Evolutionary conservation across 2,797 vertebrate species (phyloP), one percentile per base, ranked within the genome.

Genomic region (Artibeus jamaicensis): DNA sequence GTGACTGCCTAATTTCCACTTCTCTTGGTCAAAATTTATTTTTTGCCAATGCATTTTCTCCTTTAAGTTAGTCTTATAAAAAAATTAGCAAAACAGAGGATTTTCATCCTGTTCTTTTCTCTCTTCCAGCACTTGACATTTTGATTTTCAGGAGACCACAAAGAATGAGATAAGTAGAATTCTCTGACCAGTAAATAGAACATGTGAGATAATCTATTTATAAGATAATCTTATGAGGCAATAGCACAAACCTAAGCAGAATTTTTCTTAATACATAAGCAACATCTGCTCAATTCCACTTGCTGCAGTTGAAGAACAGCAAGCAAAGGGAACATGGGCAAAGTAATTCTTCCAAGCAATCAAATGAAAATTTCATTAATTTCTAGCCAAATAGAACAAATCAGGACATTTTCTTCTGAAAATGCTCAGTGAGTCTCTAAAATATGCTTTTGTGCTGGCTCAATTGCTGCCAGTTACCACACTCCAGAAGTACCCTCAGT

Each of bases 311-410:
- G 76, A 95, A 91, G 50, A 74, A 84, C 73, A 92, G 10, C 37
- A 88, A 97, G 22, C 46, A 68, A 77, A 92, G 10, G 53, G 46
- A 83, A 57, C 42, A 62, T 12, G 42, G 77, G 57, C 82, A 87
- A 67, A 78, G 29, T 42, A 53, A 48, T 78, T 93, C 34, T 71
- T 92, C 24, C 29, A 50, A 82, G 42, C 62, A 84, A 86, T 76
- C 50, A 76, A 44, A 59, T 14, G 34, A 70, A 42, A 62, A 18
- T 7, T 90, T 91, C 48, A 78, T 29, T 91, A 59, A 94, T 94
- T 94, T 83, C 34, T 93, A 95, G 55, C 29, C 62, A 86, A 62
- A 14, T 4, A 86, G 26, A 95, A 37, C 21, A 89, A 93, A 79
- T 83, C 62, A 82, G 68, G 29, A 91, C 85, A 76, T 89, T 95